Conservation (phyloP, 2,888 invertebrate genomes). For the Nemapogon koenigi region DNA sequence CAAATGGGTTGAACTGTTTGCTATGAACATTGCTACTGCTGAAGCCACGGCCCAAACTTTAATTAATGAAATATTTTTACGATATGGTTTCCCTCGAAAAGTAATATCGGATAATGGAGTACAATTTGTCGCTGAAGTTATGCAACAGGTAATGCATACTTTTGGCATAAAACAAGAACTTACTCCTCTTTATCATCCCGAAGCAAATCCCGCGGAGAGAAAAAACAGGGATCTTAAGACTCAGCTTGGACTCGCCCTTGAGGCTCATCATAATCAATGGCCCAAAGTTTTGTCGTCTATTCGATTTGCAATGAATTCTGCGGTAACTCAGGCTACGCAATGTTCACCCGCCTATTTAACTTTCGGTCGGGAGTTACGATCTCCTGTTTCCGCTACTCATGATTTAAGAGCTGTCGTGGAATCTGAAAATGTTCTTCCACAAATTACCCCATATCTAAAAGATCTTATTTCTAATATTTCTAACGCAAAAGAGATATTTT, state of each 20-base stretch:
- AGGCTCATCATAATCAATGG: constrained; percentile 20
- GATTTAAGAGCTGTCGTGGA: constrained; percentile 10
- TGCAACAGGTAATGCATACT: constrained; percentile 19
- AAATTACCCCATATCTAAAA: constrained; percentile 4
- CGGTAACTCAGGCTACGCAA: constrained; percentile 16
- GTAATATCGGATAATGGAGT: constrained; percentile 23
- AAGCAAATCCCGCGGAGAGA: constrained; percentile 23
- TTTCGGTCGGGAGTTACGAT: constrained; percentile 22
- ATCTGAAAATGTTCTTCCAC: neutral
- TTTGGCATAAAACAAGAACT: constrained; percentile 18
- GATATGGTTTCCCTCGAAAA: constrained; percentile 21
- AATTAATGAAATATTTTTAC: constrained; percentile 22
- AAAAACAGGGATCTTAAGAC: constrained; percentile 20
- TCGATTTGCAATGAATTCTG: constrained; percentile 21
- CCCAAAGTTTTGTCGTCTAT: constrained; percentile 18
- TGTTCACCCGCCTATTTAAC: constrained; percentile 20
- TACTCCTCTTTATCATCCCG: constrained; percentile 22
- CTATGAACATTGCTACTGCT: constrained; percentile 18
- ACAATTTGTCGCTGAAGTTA: constrained; percentile 22
- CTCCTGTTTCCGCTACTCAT: constrained; percentile 14
- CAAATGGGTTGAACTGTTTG: constrained; percentile 22
- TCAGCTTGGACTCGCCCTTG: constrained; percentile 15
- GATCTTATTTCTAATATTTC: neutral
- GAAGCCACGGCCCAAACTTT: constrained; percentile 18
- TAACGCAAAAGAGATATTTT: neutral